Base-by-base conservation (phyloP, 2,888 invertebrate species). In the Odontothrips loti region DNA sequence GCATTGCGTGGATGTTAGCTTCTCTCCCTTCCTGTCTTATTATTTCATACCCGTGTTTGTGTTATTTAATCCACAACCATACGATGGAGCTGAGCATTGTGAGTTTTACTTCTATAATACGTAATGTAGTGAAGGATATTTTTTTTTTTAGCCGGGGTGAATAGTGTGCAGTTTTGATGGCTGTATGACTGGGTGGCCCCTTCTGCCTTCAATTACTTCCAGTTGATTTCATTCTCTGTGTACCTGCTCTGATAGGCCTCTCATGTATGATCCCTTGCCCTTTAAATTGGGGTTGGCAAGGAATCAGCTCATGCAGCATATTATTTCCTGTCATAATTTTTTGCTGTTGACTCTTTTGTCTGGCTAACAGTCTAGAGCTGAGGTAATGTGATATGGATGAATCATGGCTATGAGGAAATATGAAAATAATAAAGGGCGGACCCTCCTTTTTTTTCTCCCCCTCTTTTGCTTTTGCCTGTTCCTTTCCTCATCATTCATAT, bases 341-440 rank as follows among this genome's bases (percentile, higher is more conserved):
- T 75, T 27, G 68, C 68, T 75, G 68, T 75, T 75, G 8, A 9
- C 9, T 8, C 68, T 9, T 75, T 75, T 75, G 68, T 75, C 11
- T 27, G 27, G 68, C 27, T 23, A 9, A 23, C 12, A 27, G 68
- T 0, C 51, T 15, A 4, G 58, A 58, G 58, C 58, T 6, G 58
- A 17, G 68, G 68, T 75, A 75, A 75, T 27, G 23, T 27, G 68
- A 75, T 75, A 75, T 75, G 68, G 23, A 23, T 75, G 68, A 75
- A 75, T 75, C 23, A 8, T 10, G 23, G 4, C 23, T 27, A 75
- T 75, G 68, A 75, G 23, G 68, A 27, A 75, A 75, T 75, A 75
- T 75, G 68, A 75, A 75, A 75, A 75, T 75, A 75, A 75, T 75
- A 75, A 75, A 12, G 23, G 68, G 68, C 23, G 23, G 27, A 75